A percentile compares a stretch with the other conserved stretches of the same genome.
Conservation (phyloP, 2,888 invertebrate genomes). For the Mesorhabditis belari region DNA sequence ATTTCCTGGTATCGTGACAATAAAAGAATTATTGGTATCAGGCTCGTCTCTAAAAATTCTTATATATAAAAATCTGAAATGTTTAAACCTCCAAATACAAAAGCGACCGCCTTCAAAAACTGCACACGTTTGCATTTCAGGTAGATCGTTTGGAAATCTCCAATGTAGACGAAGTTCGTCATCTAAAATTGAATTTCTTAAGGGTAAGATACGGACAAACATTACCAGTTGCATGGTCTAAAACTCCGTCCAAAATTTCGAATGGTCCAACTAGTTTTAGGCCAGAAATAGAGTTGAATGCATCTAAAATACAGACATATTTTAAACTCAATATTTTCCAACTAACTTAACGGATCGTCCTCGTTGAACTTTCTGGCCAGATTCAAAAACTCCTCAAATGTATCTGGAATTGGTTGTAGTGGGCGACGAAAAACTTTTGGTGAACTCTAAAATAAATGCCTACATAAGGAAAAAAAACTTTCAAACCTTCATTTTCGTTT, state of each 20-base stretch:
- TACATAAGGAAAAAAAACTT: too few relatives aligned
- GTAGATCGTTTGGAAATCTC: conserved; percentile 84
- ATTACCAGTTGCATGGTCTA: conserved; percentile 6
- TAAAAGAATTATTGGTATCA: not conserved
- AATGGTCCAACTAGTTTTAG: conserved; percentile 66
- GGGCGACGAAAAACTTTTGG: too few relatives aligned
- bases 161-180: conserved; percentile 8
- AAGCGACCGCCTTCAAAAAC: conserved; percentile 23
- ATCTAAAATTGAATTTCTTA: too few relatives aligned
- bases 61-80: not conserved
- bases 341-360: not conserved
- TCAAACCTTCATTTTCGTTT: too few relatives aligned
- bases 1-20: not conserved
- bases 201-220: too few relatives aligned
- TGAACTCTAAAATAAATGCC: too few relatives aligned
- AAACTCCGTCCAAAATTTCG: conserved; percentile 66
- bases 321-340: too few relatives aligned
- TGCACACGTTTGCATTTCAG: conserved; percentile 72
- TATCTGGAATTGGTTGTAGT: too few relatives aligned
- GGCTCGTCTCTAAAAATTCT: not conserved
- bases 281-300: conserved; percentile 8
- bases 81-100: conserved; percentile 31
- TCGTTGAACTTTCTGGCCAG: not conserved
- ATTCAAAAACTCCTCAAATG: not conserved
- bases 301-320: conserved; percentile 10